Conservation (phyloP, 2,888 invertebrate genomes). For the Cryptophagus acutangulus region DNA sequence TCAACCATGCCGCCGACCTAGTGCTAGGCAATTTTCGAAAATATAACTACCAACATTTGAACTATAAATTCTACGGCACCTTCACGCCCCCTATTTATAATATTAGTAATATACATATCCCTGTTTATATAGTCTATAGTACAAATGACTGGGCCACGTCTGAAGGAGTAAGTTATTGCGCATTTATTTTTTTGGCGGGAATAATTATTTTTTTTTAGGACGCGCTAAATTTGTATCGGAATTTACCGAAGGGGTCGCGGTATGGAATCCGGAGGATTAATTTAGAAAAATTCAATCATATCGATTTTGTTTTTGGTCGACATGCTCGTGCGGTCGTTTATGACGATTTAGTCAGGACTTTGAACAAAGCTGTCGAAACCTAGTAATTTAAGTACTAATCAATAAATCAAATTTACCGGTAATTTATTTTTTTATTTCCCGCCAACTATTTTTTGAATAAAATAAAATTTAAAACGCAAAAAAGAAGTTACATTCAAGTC, state of each 20-base stretch:
- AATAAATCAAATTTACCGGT: no score
- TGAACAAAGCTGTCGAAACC: no score
- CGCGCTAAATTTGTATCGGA: conserved; percentile 53
- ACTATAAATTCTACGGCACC: conserved; percentile 49
- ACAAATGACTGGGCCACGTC: conserved; percentile 57
- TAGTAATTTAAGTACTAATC: no score
- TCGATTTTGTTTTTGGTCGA: conserved; percentile 64
- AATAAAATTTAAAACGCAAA: no score
- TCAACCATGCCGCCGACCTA: conserved; percentile 41
- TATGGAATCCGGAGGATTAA: conserved; percentile 56
- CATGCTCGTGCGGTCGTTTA: conserved; percentile 59
- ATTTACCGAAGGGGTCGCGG: conserved; percentile 50
- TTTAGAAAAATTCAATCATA: conserved; percentile 61
- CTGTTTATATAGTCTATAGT: conserved; percentile 53
- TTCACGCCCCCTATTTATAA: conserved; percentile 53
- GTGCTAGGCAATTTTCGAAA: conserved; percentile 48
- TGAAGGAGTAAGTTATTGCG: conserved; percentile 43
- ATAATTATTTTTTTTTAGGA: conserved; percentile 48
- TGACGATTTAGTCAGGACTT: conserved; percentile 34
- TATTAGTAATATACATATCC: conserved; percentile 48
- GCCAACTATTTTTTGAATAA: no score
- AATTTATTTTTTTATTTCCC: no score
- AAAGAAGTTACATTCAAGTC: no score
- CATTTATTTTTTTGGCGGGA: background rate
- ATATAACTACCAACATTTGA: conserved; percentile 51